These are phyloP conservation scores for Gymnarchus niloticus DNA, from an alignment of 2,113 vertebrate genomes.

Conservation along the genomic window DNA sequence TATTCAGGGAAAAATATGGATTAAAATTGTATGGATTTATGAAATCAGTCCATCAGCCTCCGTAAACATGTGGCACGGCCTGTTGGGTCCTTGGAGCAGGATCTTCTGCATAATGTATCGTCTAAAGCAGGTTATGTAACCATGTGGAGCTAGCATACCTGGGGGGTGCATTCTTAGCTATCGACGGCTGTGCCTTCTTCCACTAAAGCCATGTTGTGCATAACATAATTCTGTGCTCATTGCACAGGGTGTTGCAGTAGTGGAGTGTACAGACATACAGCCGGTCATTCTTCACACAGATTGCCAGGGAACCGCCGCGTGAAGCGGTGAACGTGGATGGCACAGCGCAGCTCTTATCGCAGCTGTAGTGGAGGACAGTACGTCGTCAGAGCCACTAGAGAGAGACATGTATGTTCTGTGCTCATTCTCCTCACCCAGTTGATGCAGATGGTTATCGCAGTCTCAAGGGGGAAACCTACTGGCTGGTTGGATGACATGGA, in stretches of 20 bases:
- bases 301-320: slow-evolving; percentile 48
- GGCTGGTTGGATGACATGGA: background rate
- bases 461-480: background rate
- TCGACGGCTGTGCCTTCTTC: background rate
- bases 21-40: background rate
- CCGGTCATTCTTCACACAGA: slow-evolving; percentile 36
- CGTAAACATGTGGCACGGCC: no score
- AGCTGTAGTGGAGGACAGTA: slow-evolving; percentile 44
- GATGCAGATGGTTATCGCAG: background rate
- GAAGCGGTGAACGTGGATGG: slow-evolving; percentile 63
- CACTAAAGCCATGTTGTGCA: background rate
- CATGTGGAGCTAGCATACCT: background rate
- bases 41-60: background rate
- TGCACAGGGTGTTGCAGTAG: background rate
- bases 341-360: slow-evolving; percentile 60
- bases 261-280: background rate
- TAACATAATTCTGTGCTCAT: background rate
- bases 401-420: background rate
- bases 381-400: background rate
- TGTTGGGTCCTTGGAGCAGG: no score
- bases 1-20: background rate
- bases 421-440: background rate
- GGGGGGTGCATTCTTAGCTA: background rate
- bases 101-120: no score
- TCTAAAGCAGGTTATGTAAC: background rate